Evolutionary conservation across 30 jellyfish, hydroid and myxozoan genomes (phyloP), one percentile per base, ranked within the genome.

Genomic region (Pelagia noctiluca): DNA sequence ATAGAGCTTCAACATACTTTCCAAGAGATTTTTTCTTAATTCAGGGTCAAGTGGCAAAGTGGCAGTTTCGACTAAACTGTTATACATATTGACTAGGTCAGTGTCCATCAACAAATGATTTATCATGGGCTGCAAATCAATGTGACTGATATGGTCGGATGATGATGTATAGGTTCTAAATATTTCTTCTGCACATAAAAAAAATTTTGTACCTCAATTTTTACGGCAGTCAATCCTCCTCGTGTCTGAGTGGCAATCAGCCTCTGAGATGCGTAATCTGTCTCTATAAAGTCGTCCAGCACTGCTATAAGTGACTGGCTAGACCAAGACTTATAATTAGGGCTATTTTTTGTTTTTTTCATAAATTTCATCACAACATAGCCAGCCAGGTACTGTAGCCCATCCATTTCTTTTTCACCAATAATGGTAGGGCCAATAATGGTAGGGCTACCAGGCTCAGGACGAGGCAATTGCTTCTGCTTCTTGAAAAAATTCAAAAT

Each of bases 391-490:
- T 68, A 36, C 32, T 31, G 81, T 8, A 42, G 57, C 12, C 57
- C 57, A 42, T 16, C 57, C 8, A 42, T 42, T 42, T 42, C 57
- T 42, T 42, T 42, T 42, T 8, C 16, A 16, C 57, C 16, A 42
- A 42, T 42, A n/a, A n/a, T n/a, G n/a, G n/a, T n/a, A n/a, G n/a
- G n/a, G n/a, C n/a, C n/a, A n/a, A n/a, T n/a, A n/a, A n/a, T n/a
- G n/a, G n/a, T n/a, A 29, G 64, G 80, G 80, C 23, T 18, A 67
- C 50, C 24, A 11, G 80, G 62, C 50, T 67, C 35, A 8, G 49
- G 62, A 62, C 80, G 35, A 67, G 80, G 63, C 80, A 67, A n/a
- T 26, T 67, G 80, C 80, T 67, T 67, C 80, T 67, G 80, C 35
- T 67, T 67, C 62, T 35, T 67, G 80, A 67, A 67, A 67, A 24